Percentiles rank a stretch among this genome's conserved stretches.
Conservation (phyloP, 2,113 vertebrate species). For the Himantopus leucocephalus region DNA sequence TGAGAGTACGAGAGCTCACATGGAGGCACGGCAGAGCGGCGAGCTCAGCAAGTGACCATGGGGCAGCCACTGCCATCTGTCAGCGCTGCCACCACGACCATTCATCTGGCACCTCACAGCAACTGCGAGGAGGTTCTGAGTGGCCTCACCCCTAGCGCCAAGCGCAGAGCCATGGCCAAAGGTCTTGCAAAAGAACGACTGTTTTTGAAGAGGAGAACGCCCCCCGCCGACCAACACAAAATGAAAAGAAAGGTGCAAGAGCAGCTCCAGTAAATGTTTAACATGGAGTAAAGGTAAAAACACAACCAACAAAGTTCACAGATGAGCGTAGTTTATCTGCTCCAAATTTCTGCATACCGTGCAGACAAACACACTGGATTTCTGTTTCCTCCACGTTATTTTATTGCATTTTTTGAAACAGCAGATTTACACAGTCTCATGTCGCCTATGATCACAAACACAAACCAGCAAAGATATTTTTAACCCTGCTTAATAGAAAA, state of each 20-base stretch:
- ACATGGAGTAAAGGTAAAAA: background rate
- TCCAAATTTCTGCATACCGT: background rate
- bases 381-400: background rate
- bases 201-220: background rate
- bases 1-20: accelerated
- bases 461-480: background rate
- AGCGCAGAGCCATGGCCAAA: background rate
- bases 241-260: background rate
- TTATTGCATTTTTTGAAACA: background rate
- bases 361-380: background rate
- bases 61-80: background rate
- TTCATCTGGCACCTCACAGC: accelerated
- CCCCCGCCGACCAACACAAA: accelerated
- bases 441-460: background rate
- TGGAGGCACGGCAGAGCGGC: background rate
- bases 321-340: background rate
- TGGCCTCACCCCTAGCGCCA: accelerated
- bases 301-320: background rate
- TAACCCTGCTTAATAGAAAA: background rate
- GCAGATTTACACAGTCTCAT: background rate
- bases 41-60: background rate
- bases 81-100: accelerated
- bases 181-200: background rate
- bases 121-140: accelerated
- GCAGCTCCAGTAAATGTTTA: background rate